Evolutionary conservation across 2,888 invertebrate genomes (phyloP).

Genomic region (Drosophila putrida): DNA sequence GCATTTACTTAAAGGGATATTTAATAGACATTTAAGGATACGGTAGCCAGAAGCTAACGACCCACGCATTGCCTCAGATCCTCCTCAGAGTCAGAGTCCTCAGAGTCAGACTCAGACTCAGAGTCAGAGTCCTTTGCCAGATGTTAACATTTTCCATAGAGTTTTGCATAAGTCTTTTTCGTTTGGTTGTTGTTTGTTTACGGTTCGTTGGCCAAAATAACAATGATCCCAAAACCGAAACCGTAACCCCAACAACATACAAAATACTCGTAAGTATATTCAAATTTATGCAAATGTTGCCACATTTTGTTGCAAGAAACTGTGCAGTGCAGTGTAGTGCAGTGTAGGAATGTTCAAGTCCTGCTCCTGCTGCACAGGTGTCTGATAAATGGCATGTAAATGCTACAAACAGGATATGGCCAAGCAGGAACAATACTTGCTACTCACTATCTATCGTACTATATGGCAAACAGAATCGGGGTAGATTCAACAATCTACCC

Average conservation of each 20-base stretch:
- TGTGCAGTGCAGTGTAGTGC: too few relatives aligned
- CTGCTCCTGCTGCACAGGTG: constrained; percentile 72
- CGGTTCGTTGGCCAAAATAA: constrained; percentile 38
- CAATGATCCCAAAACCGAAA: constrained; percentile 14
- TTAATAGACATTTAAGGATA: constrained; percentile 60
- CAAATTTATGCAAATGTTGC: constrained; percentile 69
- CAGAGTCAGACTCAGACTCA: background rate
- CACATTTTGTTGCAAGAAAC: constrained; percentile 45
- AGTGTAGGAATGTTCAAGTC: constrained; percentile 12
- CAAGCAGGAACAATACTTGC: background rate
- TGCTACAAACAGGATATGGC: constrained; percentile 48
- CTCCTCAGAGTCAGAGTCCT: background rate
- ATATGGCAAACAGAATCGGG: constrained; percentile 46
- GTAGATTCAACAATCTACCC: constrained; percentile 29
- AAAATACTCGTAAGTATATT: constrained; percentile 21
- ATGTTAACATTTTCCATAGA: constrained; percentile 61
- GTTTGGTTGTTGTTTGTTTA: constrained; percentile 27
- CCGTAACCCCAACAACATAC: constrained; percentile 5
- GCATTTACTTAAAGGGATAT: constrained; percentile 47
- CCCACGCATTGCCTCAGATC: constrained; percentile 52
- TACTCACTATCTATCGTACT: constrained; percentile 17
- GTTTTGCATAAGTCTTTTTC: constrained; percentile 64
- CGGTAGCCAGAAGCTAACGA: constrained; percentile 47
- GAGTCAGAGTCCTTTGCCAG: constrained; percentile 34
- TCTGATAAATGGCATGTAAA: constrained; percentile 69